Percentiles rank a stretch among this genome's conserved stretches.
phyloP scores from a whole-genome alignment of 2,888 invertebrate genomes.

The Eupeodes latifasciatus region DNA sequence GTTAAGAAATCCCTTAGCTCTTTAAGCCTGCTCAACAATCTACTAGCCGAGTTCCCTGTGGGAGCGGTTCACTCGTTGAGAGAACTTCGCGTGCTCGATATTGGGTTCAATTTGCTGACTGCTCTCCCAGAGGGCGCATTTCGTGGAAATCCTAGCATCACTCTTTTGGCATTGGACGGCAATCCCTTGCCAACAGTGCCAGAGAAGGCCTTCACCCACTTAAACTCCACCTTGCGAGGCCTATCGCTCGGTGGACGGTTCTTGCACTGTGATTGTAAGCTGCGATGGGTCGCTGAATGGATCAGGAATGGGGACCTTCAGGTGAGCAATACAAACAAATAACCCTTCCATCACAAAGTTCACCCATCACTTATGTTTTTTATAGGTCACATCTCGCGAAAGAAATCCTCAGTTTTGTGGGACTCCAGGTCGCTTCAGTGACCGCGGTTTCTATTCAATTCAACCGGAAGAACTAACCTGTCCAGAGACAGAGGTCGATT shows the following conservation, averaged over 20 bases:
- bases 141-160: conserved; percentile 92
- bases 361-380: neutral
- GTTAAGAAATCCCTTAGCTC: conserved; percentile 93
- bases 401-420: conserved; percentile 97
- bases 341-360: neutral
- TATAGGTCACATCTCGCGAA: conserved; percentile 91
- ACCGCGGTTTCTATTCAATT: conserved; percentile 94
- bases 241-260: conserved; percentile 95
- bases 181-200: conserved; percentile 95
- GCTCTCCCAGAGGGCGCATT: conserved; percentile 92
- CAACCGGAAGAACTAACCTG: conserved; percentile 90
- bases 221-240: conserved; percentile 93
- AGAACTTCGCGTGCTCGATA: conserved; percentile 94
- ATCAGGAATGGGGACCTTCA: conserved; percentile 94
- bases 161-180: conserved; percentile 94
- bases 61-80: conserved; percentile 90
- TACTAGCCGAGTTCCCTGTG: conserved; percentile 94
- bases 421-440: conserved; percentile 91
- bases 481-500: conserved; percentile 85
- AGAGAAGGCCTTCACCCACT: conserved; percentile 89
- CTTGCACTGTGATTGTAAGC: conserved; percentile 93
- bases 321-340: conserved; percentile 82
- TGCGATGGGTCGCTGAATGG: conserved; percentile 96
- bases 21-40: conserved; percentile 94
- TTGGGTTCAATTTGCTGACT: conserved; percentile 95